A percentile compares a stretch with the other conserved stretches of the same genome.
Conservation (phyloP, 2,797 vertebrate species). For the Hypotaenidia okinawae region DNA sequence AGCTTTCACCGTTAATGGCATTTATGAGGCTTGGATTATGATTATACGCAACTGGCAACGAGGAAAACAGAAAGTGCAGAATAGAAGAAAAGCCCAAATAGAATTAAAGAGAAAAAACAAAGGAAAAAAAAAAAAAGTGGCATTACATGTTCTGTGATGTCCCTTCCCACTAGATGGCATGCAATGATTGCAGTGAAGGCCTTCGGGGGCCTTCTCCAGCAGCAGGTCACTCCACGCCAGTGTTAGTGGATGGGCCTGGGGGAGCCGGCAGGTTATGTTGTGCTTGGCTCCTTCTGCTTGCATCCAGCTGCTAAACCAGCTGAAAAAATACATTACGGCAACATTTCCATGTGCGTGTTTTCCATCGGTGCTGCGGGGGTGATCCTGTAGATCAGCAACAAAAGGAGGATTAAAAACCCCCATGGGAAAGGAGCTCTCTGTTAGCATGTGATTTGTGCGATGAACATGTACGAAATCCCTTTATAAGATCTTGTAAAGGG, state of each 20-base stretch:
- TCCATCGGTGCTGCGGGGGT: not conserved
- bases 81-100: not conserved
- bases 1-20: not conserved
- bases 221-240: not conserved
- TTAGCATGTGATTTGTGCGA: not conserved
- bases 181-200: not conserved
- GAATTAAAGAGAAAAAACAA: not conserved
- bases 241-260: too few species aligned
- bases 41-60: not conserved
- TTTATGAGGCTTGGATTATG: not conserved
- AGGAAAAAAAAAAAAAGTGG: too few species aligned
- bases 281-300: not conserved
- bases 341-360: not conserved
- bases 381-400: not conserved
- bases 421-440: not conserved
- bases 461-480: not conserved
- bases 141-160: fast-evolving
- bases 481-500: not conserved
- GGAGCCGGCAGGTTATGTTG: not conserved
- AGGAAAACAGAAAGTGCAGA: not conserved
- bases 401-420: not conserved
- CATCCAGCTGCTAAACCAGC: not conserved
- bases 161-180: not conserved
- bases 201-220: not conserved
- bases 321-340: not conserved